phyloP scores from a whole-genome alignment of 2,113 vertebrate species.

The Varanus salvator region DNA sequence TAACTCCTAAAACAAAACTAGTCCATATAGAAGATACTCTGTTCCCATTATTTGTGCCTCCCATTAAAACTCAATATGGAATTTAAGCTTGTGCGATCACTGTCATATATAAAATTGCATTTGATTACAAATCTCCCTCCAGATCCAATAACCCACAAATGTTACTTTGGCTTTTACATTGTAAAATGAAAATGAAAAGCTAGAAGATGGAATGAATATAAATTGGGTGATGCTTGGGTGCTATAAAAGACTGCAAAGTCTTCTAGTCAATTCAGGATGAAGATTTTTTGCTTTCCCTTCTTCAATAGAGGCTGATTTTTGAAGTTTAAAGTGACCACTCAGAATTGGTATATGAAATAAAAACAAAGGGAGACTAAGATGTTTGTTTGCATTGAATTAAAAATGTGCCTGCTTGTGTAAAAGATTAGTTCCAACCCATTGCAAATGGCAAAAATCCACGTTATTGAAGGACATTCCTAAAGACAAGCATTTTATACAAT shows the following conservation, averaged over 20 bases:
- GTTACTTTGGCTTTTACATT: neutral
- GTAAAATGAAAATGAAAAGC: slow-evolving; percentile 45
- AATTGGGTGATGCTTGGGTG: slow-evolving; percentile 8
- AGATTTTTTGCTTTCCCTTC: neutral
- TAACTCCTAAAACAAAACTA: slow-evolving; percentile 2
- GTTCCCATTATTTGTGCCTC: slow-evolving; percentile 9
- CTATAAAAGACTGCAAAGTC: slow-evolving; percentile 22
- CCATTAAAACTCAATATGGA: neutral
- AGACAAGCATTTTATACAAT: too few species aligned
- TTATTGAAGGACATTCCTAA: neutral
- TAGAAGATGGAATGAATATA: slow-evolving; percentile 19
- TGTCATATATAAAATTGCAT: neutral
- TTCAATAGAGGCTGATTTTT: slow-evolving; percentile 1
- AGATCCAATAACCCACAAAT: slow-evolving; percentile 25
- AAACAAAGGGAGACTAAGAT: neutral
- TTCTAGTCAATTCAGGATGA: slow-evolving; percentile 15
- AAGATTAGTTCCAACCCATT: neutral
- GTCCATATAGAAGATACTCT: neutral
- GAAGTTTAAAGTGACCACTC: slow-evolving; percentile 10
- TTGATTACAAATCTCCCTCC: slow-evolving; percentile 31
- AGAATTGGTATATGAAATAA: neutral
- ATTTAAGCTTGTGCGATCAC: neutral
- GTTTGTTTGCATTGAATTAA: neutral
- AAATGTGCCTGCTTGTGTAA: neutral
- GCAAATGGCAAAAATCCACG: neutral